Evolutionary conservation across 2,113 vertebrate species (phyloP).

Genomic region (Scatophagus argus): DNA sequence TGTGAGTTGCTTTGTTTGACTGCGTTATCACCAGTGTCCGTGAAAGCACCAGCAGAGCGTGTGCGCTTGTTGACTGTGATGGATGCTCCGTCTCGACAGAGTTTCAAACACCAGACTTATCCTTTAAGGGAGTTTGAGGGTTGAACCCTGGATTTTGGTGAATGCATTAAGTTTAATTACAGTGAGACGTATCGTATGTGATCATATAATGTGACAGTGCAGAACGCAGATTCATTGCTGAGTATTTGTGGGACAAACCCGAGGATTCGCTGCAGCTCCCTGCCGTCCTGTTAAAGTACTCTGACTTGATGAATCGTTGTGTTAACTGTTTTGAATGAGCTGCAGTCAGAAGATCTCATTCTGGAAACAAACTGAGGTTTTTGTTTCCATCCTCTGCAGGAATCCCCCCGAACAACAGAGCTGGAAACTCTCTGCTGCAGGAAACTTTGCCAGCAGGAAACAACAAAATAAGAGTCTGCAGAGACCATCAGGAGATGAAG

Average conservation of each 20-base stretch:
- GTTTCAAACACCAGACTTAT: too few species aligned
- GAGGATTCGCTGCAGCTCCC: neutral
- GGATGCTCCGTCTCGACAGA: too few species aligned
- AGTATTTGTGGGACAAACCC: too few species aligned
- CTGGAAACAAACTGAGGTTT: slow-evolving; percentile 22
- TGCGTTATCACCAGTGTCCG: too few species aligned
- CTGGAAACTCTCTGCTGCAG: slow-evolving; percentile 57
- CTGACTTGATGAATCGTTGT: neutral
- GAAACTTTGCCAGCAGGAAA: slow-evolving; percentile 51
- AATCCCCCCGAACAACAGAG: slow-evolving; percentile 39
- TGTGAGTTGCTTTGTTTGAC: too few species aligned
- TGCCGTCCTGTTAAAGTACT: neutral
- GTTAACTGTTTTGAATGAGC: neutral
- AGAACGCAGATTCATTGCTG: neutral
- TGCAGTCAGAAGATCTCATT: neutral
- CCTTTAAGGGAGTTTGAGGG: too few species aligned
- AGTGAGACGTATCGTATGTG: neutral
- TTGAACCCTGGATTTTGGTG: too few species aligned
- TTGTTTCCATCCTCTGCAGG: slow-evolving; percentile 38
- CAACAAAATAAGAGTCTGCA: slow-evolving; percentile 41
- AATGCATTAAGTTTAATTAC: neutral
- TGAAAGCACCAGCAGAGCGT: too few species aligned
- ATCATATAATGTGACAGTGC: neutral
- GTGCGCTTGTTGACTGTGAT: too few species aligned
- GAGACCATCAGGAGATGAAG: slow-evolving; percentile 30